These are phyloP conservation scores for Pristionchus arcanus DNA, from an alignment of 2,888 invertebrate species.

Conservation along the genomic window DNA sequence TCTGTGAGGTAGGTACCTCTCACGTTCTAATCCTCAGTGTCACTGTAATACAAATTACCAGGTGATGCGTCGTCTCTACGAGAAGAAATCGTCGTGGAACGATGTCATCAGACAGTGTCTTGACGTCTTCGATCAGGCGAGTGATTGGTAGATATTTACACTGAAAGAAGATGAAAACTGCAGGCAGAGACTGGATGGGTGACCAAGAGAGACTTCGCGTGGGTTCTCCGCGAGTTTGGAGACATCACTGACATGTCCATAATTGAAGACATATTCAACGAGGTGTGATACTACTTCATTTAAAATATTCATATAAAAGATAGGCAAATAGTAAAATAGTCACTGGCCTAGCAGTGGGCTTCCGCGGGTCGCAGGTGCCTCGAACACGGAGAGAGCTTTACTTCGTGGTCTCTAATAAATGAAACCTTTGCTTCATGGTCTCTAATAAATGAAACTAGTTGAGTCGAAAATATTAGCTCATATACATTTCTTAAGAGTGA, in stretches of 20 bases:
- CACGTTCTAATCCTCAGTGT: conserved; percentile 55
- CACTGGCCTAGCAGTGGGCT: too few species aligned
- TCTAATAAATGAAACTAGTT: too few species aligned
- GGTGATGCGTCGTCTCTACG: conserved; percentile 72
- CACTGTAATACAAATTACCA: not conserved
- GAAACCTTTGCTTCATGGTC: too few species aligned
- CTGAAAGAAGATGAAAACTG: conserved; percentile 40
- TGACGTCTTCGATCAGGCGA: conserved; percentile 75
- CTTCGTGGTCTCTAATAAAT: too few species aligned
- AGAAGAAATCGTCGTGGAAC: conserved; percentile 77
- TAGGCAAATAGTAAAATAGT: too few species aligned
- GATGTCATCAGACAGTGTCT: conserved; percentile 77
- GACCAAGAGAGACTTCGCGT: conserved; percentile 76
- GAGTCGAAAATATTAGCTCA: too few species aligned
- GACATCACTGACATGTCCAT: conserved; percentile 74
- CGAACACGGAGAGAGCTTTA: too few species aligned
- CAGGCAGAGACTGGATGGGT: conserved; percentile 75
- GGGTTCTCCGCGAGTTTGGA: conserved; percentile 75
- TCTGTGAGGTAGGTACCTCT: conserved; percentile 59
- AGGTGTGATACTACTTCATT: too few species aligned
- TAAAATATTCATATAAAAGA: too few species aligned
- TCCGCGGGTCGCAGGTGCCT: too few species aligned
- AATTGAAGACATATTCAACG: conserved; percentile 75
- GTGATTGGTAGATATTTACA: not conserved
- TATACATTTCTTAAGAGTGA: conserved; percentile 61